phyloP scores from a whole-genome alignment of 2,888 invertebrate genomes.

The Erebia ligea region DNA sequence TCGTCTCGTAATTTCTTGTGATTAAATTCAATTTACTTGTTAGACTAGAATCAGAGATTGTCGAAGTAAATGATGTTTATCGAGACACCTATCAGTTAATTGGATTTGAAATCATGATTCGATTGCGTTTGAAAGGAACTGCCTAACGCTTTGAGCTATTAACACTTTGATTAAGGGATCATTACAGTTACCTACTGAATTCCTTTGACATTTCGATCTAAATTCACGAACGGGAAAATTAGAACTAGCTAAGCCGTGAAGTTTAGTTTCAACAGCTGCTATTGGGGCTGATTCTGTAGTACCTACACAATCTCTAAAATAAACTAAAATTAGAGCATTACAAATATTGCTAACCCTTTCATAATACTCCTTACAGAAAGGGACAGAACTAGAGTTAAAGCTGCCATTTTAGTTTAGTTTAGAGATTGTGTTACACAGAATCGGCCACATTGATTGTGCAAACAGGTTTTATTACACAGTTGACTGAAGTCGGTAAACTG shows the following conservation, averaged over 20 bases:
- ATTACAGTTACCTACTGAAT: not conserved
- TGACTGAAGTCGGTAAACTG: too few relatives aligned
- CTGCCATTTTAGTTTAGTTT: too few relatives aligned
- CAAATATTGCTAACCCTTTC: too few relatives aligned
- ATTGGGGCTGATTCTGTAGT: too few relatives aligned
- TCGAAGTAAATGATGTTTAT: constrained; percentile 35
- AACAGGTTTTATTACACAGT: too few relatives aligned
- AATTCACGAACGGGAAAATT: not conserved
- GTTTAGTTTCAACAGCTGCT: too few relatives aligned
- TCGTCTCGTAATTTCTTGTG: not conserved
- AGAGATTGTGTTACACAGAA: too few relatives aligned
- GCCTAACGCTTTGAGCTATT: constrained; percentile 71
- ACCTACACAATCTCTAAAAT: too few relatives aligned
- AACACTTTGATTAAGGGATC: constrained; percentile 57
- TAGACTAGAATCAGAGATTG: not conserved
- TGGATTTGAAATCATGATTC: constrained; percentile 55
- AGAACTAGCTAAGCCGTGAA: not conserved
- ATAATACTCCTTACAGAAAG: too few relatives aligned
- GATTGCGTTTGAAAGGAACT: constrained; percentile 46
- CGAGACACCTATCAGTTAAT: constrained; percentile 41
- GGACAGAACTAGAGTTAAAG: too few relatives aligned
- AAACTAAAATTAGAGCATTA: too few relatives aligned
- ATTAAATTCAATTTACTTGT: not conserved
- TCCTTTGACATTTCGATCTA: not conserved
- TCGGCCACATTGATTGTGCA: too few relatives aligned